These are phyloP conservation scores for Monopis laevigella DNA, from an alignment of 2,888 invertebrate genomes.

Conservation along the genomic window DNA sequence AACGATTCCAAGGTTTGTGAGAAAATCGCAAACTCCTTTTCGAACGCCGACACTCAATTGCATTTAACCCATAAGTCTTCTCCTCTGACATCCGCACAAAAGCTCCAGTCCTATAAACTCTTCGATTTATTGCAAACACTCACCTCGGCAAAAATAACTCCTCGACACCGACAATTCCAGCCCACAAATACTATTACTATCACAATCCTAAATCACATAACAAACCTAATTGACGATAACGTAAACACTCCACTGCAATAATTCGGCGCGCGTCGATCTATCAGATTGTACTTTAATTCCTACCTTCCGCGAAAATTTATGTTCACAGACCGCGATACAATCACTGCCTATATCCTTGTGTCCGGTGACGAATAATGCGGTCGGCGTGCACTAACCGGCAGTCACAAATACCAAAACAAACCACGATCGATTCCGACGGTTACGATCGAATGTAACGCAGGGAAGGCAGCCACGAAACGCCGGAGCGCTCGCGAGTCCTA, in stretches of 20 bases:
- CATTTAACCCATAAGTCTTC: constrained; percentile 8
- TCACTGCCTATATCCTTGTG: constrained; percentile 9
- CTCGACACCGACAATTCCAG: background rate
- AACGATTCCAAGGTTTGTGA: too few species aligned
- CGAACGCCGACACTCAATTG: constrained; percentile 6
- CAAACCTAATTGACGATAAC: constrained; percentile 8
- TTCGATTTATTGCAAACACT: constrained; percentile 8
- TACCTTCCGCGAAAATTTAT: constrained; percentile 7
- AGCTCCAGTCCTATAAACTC: constrained; percentile 7
- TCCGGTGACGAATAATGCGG: constrained; percentile 6
- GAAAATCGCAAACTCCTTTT: constrained; percentile 3
- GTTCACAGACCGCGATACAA: constrained; percentile 8
- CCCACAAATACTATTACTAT: constrained; percentile 3
- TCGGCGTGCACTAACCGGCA: constrained; percentile 1
- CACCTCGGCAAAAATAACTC: background rate
- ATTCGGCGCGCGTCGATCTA: constrained; percentile 13
- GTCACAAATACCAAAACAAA: constrained; percentile 8
- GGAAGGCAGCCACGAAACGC: constrained; percentile 1
- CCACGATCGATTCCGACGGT: constrained; percentile 3
- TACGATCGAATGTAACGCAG: constrained; percentile 1
- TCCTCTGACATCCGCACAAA: constrained; percentile 9
- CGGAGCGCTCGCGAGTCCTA: constrained; percentile 31
- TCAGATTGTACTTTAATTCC: constrained; percentile 1
- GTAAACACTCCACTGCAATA: constrained; percentile 12
- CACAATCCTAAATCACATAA: constrained; percentile 8